Conservation (phyloP, 2,113 vertebrate genomes). For the Epinephelus lanceolatus region DNA sequence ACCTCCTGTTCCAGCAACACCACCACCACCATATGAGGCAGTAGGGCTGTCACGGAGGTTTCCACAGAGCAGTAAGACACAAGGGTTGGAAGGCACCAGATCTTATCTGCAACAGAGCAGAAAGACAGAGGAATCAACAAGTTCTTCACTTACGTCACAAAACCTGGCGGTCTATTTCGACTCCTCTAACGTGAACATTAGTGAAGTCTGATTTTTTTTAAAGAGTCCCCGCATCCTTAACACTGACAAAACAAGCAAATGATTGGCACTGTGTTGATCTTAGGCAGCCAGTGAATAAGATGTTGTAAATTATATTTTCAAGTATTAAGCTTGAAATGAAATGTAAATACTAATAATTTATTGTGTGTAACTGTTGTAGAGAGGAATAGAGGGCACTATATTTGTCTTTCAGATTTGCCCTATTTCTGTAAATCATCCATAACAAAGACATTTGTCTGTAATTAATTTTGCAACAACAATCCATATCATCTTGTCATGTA, state of each 20-base stretch:
- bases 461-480: not conserved
- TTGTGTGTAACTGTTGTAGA: not conserved
- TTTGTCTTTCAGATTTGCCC: not conserved
- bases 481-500: not conserved
- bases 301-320: not conserved
- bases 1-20: constrained; percentile 51
- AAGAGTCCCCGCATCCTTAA: not conserved
- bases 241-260: constrained; percentile 1
- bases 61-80: constrained; percentile 49
- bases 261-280: not conserved
- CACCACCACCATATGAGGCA: constrained; percentile 31
- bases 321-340: not conserved
- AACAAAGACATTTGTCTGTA: not conserved
- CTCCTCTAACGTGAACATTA: constrained; percentile 25
- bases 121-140: constrained; percentile 70
- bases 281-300: not conserved
- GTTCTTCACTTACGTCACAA: constrained; percentile 41
- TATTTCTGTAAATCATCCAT: not conserved
- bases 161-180: constrained; percentile 27
- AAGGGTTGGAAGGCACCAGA: constrained; percentile 29
- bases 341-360: constrained; percentile 15
- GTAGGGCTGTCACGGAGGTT: constrained; percentile 36
- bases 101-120: constrained; percentile 71
- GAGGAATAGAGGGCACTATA: not conserved
- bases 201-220: constrained; percentile 37